A percentile compares a stretch with the other conserved stretches of the same genome.
Conservation (phyloP, 2,888 invertebrate genomes). For the Mimumesa dahlbomi region DNA sequence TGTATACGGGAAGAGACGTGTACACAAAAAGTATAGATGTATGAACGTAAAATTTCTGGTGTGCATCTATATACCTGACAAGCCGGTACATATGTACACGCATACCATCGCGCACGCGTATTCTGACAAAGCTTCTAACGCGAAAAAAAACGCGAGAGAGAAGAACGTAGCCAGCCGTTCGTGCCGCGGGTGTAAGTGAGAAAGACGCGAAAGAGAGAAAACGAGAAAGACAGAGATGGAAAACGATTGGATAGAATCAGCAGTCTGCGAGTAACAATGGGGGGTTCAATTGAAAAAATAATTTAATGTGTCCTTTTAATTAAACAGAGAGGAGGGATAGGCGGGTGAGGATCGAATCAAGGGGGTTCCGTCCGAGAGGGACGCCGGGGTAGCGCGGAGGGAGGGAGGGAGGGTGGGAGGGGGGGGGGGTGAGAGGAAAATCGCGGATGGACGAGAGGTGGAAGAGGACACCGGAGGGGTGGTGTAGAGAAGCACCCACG, state of each 20-base stretch:
- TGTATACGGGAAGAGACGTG: slow-evolving; percentile 12
- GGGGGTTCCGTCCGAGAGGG: slow-evolving; percentile 13
- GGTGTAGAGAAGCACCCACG: slow-evolving; percentile 38
- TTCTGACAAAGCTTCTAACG: slow-evolving; percentile 64
- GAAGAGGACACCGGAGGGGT: slow-evolving; percentile 59
- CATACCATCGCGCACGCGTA: slow-evolving; percentile 59
- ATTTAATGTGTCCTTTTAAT: slow-evolving; percentile 80
- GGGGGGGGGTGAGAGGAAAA: slow-evolving; percentile 32
- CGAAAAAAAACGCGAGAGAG: slow-evolving; percentile 61
- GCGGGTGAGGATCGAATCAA: slow-evolving; percentile 69
- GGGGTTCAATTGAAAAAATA: slow-evolving; percentile 79
- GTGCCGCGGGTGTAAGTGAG: slow-evolving; percentile 7
- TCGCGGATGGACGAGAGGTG: slow-evolving; percentile 63
- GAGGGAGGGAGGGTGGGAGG: slow-evolving; percentile 21
- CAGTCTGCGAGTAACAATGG: slow-evolving; percentile 79
- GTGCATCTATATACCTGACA: slow-evolving; percentile 3
- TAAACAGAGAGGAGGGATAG: slow-evolving; percentile 77
- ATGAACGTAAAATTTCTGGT: not conserved
- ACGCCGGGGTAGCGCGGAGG: slow-evolving; percentile 24
- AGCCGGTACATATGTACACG: slow-evolving; percentile 29
- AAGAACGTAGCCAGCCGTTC: slow-evolving; percentile 48
- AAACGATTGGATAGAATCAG: slow-evolving; percentile 78
- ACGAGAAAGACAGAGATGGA: slow-evolving; percentile 60
- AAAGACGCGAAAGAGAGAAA: slow-evolving; percentile 1
- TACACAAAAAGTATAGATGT: not conserved